phyloP scores from a whole-genome alignment of 2,113 vertebrate genomes.

The Tringa solitaria region DNA sequence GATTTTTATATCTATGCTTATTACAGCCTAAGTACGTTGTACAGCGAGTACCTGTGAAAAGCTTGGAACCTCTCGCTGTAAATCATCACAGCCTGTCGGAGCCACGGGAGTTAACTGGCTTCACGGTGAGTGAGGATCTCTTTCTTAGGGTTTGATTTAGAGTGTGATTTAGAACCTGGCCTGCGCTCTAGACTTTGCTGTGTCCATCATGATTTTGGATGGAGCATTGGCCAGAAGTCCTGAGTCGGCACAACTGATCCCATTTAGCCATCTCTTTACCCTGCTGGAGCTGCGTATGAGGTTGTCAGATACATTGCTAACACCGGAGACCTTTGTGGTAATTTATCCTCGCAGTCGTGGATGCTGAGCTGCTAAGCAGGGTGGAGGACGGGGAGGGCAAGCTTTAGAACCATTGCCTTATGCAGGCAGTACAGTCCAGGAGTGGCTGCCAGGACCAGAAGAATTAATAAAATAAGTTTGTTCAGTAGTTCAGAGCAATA shows the following conservation, averaged over 20 bases:
- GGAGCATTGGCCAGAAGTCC: constrained; percentile 9
- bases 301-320: constrained; percentile 20
- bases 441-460: neutral
- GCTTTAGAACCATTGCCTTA: neutral
- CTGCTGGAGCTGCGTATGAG: neutral
- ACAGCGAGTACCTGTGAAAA: neutral
- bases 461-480: neutral
- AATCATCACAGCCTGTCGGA: neutral
- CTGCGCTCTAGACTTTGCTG: neutral
- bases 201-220: constrained; percentile 26
- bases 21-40: neutral
- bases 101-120: neutral
- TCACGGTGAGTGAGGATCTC: constrained; percentile 9
- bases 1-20: neutral
- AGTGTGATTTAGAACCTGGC: neutral
- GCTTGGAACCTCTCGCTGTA: neutral
- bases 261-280: constrained; percentile 7
- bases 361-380: neutral
- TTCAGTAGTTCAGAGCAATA: neutral
- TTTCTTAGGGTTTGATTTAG: constrained; percentile 48
- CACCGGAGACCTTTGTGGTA: neutral
- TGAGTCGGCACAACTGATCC: neutral
- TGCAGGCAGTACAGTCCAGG: neutral
- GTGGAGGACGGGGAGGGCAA: neutral
- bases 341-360: neutral